A percentile compares a stretch with the other conserved stretches of the same genome.
phyloP scores from a whole-genome alignment of 2,113 vertebrate genomes.

The Pungitius pungitius region DNA sequence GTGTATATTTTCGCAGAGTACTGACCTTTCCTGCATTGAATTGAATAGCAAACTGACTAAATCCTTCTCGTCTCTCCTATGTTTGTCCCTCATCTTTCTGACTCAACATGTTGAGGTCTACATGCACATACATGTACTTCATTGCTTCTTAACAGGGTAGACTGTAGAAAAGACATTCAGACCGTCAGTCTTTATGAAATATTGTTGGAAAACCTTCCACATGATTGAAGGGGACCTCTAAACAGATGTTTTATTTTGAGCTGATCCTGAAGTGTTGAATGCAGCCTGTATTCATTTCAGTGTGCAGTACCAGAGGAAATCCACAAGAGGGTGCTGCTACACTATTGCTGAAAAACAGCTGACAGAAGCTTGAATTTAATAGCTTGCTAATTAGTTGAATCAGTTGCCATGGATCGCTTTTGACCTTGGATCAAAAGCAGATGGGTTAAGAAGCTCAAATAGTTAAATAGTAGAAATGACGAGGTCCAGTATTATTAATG shows the following conservation, averaged over 20 bases:
- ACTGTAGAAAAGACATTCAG: not conserved
- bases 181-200: not conserved
- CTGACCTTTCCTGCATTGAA: not conserved
- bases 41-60: not conserved
- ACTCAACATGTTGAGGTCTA: not conserved
- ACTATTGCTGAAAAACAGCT: slow-evolving; percentile 21
- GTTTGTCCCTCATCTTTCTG: not conserved
- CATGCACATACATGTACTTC: not conserved
- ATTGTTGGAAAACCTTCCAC: not conserved
- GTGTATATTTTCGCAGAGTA: not conserved
- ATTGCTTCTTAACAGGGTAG: not conserved
- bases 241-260: not conserved
- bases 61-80: not conserved
- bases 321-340: slow-evolving; percentile 70
- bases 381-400: slow-evolving; percentile 21
- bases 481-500: slow-evolving; percentile 17
- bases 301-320: slow-evolving; percentile 20
- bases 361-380: not conserved
- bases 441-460: not conserved
- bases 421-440: not conserved
- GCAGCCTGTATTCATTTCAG: not conserved
- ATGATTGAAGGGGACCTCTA: not conserved
- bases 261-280: not conserved
- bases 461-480: not conserved
- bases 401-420: slow-evolving; percentile 12